Base-by-base conservation (phyloP, 2,888 invertebrate species). In the Ophion ventricosus region DNA sequence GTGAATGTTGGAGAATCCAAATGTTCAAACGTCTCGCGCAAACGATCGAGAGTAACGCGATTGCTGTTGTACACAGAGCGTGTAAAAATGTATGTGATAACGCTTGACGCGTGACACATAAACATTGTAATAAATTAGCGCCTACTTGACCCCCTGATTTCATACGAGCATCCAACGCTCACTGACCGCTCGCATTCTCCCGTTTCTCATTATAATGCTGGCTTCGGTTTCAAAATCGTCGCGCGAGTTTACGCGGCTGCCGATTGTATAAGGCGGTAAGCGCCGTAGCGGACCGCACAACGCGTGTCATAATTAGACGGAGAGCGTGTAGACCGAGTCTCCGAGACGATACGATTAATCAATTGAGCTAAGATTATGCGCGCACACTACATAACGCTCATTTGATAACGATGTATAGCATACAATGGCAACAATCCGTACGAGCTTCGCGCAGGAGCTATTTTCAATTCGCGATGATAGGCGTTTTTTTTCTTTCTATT, bases 111-210 rank as follows among this genome's bases (percentile, higher is more conserved):
- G 91, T 90, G 91, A 91, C 91, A 92, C 92, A 92, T 92, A 93
- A 93, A 93, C 93, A 93, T 93, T 93, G 91, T 91, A 92, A 93
- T 93, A 93, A 93, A 93, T 93, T 93, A 93, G 93, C 91, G 91
- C 88, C 91, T 88, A 89, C 88, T 87, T 92, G 92, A 93, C 92
- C 93, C 92, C 88, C 87, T 73, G 92, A 91, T 91, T 91, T 91
- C 91, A 90, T 23, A n/a, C 29, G 49, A 11, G 43, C 76, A 77
- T 59, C 77, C 77, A 35, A 69, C 29, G 49, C 56, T 49, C 35
- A 88, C 87, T 89, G 84, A 87, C 85, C 78, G 83, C 64, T 80
- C 85, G 81, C 73, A 74, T 11, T 49, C 73, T 49, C 67, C 64
- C 14, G 56, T 20, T 40, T 59, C 43, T 40, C n/a, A n/a, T 7